These are phyloP conservation scores for Camponotus floridanus DNA, from an alignment of 1,140 invertebrate species.

Conservation along the genomic window DNA sequence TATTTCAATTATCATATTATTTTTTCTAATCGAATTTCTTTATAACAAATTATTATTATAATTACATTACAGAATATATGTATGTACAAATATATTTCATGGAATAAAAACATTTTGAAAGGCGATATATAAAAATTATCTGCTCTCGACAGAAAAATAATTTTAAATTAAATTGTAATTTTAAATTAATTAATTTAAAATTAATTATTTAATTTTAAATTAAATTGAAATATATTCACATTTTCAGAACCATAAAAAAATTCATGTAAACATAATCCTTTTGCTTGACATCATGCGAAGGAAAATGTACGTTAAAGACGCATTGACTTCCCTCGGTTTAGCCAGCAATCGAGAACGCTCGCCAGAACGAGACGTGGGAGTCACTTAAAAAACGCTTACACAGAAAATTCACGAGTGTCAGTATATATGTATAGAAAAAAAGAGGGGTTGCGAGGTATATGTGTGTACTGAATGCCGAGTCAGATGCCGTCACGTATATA, in stretches of 20 bases:
- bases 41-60: too few species aligned
- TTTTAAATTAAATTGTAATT: not conserved
- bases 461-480: constrained; percentile 64
- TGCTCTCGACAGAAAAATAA: not conserved
- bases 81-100: not conserved
- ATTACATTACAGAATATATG: too few species aligned
- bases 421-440: constrained; percentile 67
- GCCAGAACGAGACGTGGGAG: constrained; percentile 66
- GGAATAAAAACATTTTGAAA: not conserved
- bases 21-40: not conserved
- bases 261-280: not conserved
- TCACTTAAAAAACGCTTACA: constrained; percentile 74
- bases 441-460: constrained; percentile 46
- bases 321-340: constrained; percentile 37
- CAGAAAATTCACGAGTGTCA: constrained; percentile 70
- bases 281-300: constrained; percentile 1
- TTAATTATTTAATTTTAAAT: not conserved
- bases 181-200: too few species aligned
- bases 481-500: constrained; percentile 78
- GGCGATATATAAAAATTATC: not conserved
- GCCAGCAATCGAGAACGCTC: constrained; percentile 17
- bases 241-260: constrained; percentile 12
- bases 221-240: constrained; percentile 1
- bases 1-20: constrained; percentile 24
- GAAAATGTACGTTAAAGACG: constrained; percentile 28